Percentiles rank a stretch among this genome's conserved stretches.
These are phyloP conservation scores for Syrrhaptes paradoxus DNA, from an alignment of 2,113 vertebrate genomes.

Conservation along the genomic window DNA sequence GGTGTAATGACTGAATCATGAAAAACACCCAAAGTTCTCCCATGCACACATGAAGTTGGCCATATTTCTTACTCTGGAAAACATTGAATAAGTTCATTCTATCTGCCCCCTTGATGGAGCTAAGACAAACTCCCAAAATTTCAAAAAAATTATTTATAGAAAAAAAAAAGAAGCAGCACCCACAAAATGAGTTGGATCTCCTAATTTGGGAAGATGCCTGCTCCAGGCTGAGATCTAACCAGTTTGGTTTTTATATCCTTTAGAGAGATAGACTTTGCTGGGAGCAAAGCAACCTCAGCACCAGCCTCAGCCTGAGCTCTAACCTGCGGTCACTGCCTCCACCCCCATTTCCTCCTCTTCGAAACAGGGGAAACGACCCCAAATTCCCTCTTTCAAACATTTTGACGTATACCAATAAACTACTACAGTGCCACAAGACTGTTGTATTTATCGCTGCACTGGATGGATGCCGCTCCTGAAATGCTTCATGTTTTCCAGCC, in stretches of 20 bases:
- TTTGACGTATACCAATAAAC: not conserved
- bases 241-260: not conserved
- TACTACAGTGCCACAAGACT: no score
- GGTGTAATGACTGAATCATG: no score
- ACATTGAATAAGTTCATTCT: not conserved
- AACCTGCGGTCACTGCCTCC: not conserved
- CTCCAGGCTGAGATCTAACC: not conserved
- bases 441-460: no score
- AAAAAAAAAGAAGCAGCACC: not conserved
- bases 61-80: not conserved
- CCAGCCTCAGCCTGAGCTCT: not conserved
- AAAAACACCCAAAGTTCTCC: not conserved
- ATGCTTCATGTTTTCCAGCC: not conserved
- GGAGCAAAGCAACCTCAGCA: not conserved
- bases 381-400: not conserved
- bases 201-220: not conserved
- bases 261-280: not conserved
- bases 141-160: not conserved
- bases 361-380: not conserved
- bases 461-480: not conserved
- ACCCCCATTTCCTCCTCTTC: fast-evolving
- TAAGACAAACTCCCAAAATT: not conserved
- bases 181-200: not conserved
- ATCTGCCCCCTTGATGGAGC: no score
- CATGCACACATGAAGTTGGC: not conserved